Conservation (phyloP, 2,797 vertebrate species). For the Chloroceryle amazona region DNA sequence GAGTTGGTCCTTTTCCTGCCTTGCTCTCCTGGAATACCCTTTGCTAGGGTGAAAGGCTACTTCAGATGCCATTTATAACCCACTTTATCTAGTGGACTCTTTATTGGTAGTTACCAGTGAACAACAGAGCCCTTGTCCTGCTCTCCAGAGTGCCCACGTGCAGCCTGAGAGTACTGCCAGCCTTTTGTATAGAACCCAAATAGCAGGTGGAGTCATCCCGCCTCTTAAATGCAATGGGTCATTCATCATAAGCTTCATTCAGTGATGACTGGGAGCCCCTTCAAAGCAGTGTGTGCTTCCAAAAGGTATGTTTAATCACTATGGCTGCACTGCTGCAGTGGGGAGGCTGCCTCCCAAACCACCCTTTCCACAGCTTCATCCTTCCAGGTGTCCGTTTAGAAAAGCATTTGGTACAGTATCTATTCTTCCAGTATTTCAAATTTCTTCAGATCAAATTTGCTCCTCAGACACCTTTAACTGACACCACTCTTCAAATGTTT, state of each 20-base stretch:
- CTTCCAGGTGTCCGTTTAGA: neutral
- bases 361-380: neutral
- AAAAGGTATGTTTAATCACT: neutral
- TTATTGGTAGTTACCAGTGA: neutral
- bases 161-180: neutral
- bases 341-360: neutral
- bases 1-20: neutral
- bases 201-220: neutral
- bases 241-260: neutral
- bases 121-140: neutral
- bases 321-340: neutral
- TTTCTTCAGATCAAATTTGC: neutral
- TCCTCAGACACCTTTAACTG: neutral
- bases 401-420: neutral
- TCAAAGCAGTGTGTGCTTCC: neutral
- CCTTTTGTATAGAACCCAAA: neutral
- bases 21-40: neutral
- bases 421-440: neutral
- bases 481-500: neutral
- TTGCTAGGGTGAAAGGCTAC: neutral
- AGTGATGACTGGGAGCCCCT: neutral
- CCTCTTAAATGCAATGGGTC: neutral
- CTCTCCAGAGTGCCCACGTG: neutral
- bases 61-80: neutral
- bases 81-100: neutral